Base-by-base conservation (phyloP, 1,140 invertebrate genomes). In the Mycetomoellerius zeteki region DNA sequence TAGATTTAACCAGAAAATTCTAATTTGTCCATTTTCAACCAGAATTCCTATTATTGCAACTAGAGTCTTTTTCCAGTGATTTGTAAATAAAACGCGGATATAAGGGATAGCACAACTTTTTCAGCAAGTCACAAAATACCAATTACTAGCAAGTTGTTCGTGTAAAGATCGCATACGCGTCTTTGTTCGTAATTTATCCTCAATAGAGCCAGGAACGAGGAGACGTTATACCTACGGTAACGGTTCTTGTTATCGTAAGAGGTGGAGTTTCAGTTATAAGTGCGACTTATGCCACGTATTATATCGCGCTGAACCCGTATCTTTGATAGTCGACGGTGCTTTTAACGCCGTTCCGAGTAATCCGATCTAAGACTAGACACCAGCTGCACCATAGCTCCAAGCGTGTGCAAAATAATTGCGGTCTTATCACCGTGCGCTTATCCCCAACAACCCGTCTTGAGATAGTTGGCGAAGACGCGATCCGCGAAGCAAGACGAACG, bases 231-330 rank as follows among this genome's bases (percentile, higher is more conserved):
- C 0, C 30, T 10, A 30, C 65, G 69, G 24, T 56, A 81, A 81
- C 62, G 64, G 77, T 60, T 58, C 67, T 30, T 37, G 80, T 82
- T 82, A 82, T 82, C 80, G 52, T 33, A 60, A 82, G 67, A 72
- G 65, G 10, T 10, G 77, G 21, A 43, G 54, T 54, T 71, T 24
- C 27, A 69, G 21, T 54, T 64, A 80, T 67, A 67, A 80, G 60
- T 47, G 24, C 43, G 58, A 30, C 58, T 78, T 50, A 64, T 16
- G 24, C 54, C 76, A 50, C 60, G n/a, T 16, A 67, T 80, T 67
- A 67, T 80, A 67, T 65, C 56, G 21, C 16, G 43, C 24, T 16
- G 6, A 75, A 60, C 52, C n/a, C 54, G 14, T 58, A 64, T 78
- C 58, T 78, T 65, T 78, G 50, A 69, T 50, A 69, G 60, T 3